Conservation (phyloP, 1,140 invertebrate genomes). For the Lysiphlebus fabarum region DNA sequence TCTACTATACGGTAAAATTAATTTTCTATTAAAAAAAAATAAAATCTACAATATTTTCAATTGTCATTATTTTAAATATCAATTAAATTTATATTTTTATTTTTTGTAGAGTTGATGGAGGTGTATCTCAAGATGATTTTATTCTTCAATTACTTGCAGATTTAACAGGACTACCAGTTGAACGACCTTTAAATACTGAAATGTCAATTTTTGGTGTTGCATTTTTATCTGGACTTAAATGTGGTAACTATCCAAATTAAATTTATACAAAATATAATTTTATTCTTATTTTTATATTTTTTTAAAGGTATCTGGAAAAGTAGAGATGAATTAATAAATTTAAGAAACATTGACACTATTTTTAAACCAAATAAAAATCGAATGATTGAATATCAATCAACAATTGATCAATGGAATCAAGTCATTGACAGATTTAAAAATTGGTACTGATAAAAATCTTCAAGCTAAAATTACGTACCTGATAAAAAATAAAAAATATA, state of each 20-base stretch:
- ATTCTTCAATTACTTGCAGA: conserved; percentile 83
- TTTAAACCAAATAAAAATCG: conserved; percentile 62
- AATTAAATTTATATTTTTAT: conserved; percentile 2
- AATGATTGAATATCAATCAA: conserved; percentile 47
- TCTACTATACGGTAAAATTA: conserved; percentile 59
- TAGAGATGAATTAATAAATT: conserved; percentile 62
- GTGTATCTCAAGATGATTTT: conserved; percentile 88
- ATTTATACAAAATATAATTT: neutral
- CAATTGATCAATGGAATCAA: conserved; percentile 63
- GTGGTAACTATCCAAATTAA: conserved; percentile 55
- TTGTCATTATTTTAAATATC: conserved; percentile 12
- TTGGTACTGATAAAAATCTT: conserved; percentile 59
- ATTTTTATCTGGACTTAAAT: conserved; percentile 75
- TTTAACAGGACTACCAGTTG: conserved; percentile 69
- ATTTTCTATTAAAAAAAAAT: conserved; percentile 17
- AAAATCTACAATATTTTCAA: too few species aligned
- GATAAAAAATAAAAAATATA: neutral
- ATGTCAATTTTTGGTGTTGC: conserved; percentile 78
- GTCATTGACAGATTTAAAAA: conserved; percentile 66
- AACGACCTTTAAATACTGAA: conserved; percentile 66
- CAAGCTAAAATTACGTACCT: neutral
- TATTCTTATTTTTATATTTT: conserved; percentile 5
- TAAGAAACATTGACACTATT: conserved; percentile 60
- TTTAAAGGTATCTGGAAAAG: conserved; percentile 62
- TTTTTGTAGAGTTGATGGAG: conserved; percentile 84